These are phyloP conservation scores for Saimiri boliviensis DNA, from an alignment of 2,113 vertebrate species.

Conservation along the genomic window DNA sequence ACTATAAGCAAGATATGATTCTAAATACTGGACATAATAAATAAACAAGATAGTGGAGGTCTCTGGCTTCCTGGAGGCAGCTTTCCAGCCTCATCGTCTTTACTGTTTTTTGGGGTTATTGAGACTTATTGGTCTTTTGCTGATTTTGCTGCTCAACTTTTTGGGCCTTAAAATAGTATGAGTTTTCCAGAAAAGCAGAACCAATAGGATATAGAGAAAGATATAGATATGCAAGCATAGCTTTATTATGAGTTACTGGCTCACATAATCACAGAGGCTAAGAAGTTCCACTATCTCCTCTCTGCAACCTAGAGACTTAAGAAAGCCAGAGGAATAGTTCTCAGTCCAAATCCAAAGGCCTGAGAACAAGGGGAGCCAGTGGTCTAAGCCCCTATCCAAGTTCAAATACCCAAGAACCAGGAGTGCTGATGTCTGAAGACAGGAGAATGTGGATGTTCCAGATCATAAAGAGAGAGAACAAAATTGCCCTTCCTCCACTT, in stretches of 20 bases:
- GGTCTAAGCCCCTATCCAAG: not conserved
- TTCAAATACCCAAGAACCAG: not conserved
- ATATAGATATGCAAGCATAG: not conserved
- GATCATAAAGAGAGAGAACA: not conserved
- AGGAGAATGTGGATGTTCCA: not conserved
- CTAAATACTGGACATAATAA: not conserved
- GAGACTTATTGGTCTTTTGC: not conserved
- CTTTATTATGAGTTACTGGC: not conserved
- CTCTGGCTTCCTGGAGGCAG: not conserved
- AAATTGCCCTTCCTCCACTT: not conserved
- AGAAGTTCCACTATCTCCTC: not conserved
- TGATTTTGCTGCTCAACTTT: not conserved
- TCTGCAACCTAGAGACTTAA: not conserved
- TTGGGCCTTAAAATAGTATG: not conserved
- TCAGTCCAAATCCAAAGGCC: not conserved
- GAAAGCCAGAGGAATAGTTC: not conserved
- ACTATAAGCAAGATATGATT: not conserved
- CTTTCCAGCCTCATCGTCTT: not conserved
- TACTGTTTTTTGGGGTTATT: not conserved
- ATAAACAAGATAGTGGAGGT: not conserved
- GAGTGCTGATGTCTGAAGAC: not conserved
- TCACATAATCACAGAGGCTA: not conserved
- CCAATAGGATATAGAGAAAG: not conserved
- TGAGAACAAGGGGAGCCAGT: not conserved
- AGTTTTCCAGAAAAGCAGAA: not conserved